These are phyloP conservation scores for Thrips palmi DNA, from an alignment of 1,140 invertebrate species.

Conservation along the genomic window DNA sequence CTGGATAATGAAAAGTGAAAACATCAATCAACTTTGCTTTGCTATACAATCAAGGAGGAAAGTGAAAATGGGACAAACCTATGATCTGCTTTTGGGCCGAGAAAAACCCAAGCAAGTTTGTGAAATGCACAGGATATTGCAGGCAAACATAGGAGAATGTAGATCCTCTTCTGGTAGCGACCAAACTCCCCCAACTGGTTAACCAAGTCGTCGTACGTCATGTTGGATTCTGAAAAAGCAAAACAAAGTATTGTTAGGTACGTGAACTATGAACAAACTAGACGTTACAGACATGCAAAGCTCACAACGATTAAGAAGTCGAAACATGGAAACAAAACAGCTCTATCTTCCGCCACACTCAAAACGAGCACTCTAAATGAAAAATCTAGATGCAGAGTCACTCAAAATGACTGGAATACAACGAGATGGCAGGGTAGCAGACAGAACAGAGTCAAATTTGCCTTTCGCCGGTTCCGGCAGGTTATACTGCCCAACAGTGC, in stretches of 20 bases:
- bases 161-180: conserved; percentile 48
- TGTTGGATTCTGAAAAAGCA: conserved; percentile 19
- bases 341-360: no score
- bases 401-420: no score
- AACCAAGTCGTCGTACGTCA: conserved; percentile 57
- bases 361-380: no score
- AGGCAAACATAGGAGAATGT: conserved; percentile 48
- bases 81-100: conserved; percentile 39
- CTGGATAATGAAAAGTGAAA: conserved; percentile 21
- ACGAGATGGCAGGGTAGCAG: no score
- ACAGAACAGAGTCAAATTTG: no score
- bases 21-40: background rate
- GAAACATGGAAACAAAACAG: no score
- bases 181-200: conserved; percentile 52
- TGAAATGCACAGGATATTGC: conserved; percentile 56
- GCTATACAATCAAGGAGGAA: background rate
- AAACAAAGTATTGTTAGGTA: conserved; percentile 1
- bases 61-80: conserved; percentile 21
- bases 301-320: no score
- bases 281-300: no score
- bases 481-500: no score
- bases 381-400: no score
- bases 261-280: no score
- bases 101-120: conserved; percentile 53
- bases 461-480: no score